Percentiles rank a stretch among this genome's conserved stretches.
These are phyloP conservation scores for Callipepla californica DNA, from an alignment of 2,113 vertebrate genomes.

Conservation along the genomic window DNA sequence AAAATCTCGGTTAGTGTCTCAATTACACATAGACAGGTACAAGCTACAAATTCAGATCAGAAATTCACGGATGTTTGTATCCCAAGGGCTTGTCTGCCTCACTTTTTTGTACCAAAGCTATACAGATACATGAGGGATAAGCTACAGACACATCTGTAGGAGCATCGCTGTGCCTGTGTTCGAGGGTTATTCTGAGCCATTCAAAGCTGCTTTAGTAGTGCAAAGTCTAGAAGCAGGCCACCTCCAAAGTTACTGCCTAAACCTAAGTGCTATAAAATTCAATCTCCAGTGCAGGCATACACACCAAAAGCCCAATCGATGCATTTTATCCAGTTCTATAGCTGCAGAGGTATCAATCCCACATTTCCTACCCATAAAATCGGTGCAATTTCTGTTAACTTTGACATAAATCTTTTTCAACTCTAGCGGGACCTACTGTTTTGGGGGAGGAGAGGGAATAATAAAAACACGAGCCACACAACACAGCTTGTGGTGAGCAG, in stretches of 20 bases:
- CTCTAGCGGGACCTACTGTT: background rate
- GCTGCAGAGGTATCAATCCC: background rate
- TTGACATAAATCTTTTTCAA: background rate
- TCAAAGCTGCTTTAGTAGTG: background rate
- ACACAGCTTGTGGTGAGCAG: background rate
- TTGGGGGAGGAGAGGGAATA: background rate
- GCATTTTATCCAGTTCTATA: background rate
- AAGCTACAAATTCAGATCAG: slow-evolving; percentile 32
- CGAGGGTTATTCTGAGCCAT: background rate
- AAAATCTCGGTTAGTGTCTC: background rate
- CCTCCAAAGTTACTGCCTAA: background rate
- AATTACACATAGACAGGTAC: background rate
- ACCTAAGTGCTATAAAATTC: background rate
- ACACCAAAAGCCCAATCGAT: background rate
- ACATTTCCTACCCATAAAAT: background rate
- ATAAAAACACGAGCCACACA: background rate
- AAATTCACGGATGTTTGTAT: background rate
- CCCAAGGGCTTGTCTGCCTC: background rate
- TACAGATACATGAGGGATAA: background rate
- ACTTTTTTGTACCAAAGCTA: background rate
- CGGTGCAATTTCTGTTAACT: background rate
- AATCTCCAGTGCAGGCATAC: background rate
- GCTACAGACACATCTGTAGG: background rate
- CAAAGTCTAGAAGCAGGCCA: background rate
- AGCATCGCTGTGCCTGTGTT: background rate